These are phyloP conservation scores for Apogon talboti DNA, from an alignment of 2,797 vertebrate genomes.

Conservation along the genomic window DNA sequence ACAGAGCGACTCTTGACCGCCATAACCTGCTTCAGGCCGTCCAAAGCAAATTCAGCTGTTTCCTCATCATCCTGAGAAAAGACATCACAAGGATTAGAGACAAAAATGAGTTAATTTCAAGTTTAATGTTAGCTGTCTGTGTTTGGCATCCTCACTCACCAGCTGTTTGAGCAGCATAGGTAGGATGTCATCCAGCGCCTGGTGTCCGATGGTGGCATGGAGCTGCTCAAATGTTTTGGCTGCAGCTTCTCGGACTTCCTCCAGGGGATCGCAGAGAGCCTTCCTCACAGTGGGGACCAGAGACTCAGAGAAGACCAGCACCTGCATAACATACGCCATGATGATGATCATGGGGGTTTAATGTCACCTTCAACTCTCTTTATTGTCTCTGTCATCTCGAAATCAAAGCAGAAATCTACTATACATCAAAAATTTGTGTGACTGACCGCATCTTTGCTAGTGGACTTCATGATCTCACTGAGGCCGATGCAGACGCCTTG, in stretches of 20 bases:
- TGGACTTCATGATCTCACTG: slow-evolving; percentile 99
- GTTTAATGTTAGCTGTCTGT: background rate
- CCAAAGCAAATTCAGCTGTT: slow-evolving; percentile 93
- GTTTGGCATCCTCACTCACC: slow-evolving; percentile 77
- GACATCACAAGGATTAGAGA: background rate
- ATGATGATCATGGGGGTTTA: background rate
- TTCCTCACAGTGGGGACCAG: slow-evolving; percentile 96
- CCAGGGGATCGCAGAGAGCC: slow-evolving; percentile 95
- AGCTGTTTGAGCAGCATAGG: slow-evolving; percentile 94
- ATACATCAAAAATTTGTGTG: background rate
- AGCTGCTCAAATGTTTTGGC: slow-evolving; percentile 99
- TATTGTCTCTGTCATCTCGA: background rate
- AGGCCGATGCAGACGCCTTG: slow-evolving; percentile 98
- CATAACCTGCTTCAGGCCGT: slow-evolving; percentile 98
- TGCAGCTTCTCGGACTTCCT: slow-evolving; percentile 96
- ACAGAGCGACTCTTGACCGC: slow-evolving; percentile 98
- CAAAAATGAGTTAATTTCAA: background rate
- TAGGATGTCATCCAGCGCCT: slow-evolving; percentile 97
- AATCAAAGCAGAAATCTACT: no score
- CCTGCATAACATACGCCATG: slow-evolving; percentile 76
- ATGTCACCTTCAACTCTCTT: background rate
- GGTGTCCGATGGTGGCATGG: slow-evolving; percentile 96
- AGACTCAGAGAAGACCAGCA: slow-evolving; percentile 96
- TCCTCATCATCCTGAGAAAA: slow-evolving; percentile 88
- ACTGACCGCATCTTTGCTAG: slow-evolving; percentile 95